These are phyloP conservation scores for Synanthedon vespiformis DNA, from an alignment of 2,888 invertebrate genomes.

Conservation along the genomic window DNA sequence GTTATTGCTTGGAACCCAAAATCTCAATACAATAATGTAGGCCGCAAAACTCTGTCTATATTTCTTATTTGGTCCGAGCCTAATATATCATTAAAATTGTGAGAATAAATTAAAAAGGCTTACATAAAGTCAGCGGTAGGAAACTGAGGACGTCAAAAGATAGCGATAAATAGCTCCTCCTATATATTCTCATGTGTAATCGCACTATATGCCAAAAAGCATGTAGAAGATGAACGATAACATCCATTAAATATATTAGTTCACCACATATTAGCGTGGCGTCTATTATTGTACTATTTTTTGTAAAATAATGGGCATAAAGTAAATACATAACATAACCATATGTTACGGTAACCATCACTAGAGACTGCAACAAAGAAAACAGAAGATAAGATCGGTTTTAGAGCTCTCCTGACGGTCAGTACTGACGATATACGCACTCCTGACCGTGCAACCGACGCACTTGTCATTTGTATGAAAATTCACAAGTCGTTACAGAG, in stretches of 20 bases:
- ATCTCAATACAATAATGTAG: too few species aligned
- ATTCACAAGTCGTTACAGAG: too few species aligned
- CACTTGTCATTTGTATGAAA: too few species aligned
- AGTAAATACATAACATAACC: constrained; percentile 34
- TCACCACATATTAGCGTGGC: constrained; percentile 23
- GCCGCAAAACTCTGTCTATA: too few species aligned
- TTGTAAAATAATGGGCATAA: constrained; percentile 28
- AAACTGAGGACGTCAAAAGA: constrained; percentile 33
- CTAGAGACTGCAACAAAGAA: background rate
- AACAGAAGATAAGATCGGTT: background rate
- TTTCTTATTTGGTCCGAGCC: too few species aligned
- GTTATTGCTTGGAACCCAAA: too few species aligned
- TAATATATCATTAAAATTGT: too few species aligned
- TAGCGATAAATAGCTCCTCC: constrained; percentile 25
- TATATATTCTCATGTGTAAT: constrained; percentile 33
- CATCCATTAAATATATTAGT: constrained; percentile 27
- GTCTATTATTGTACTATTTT: constrained; percentile 14
- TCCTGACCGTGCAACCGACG: too few species aligned
- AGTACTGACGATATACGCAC: too few species aligned
- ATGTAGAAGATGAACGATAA: constrained; percentile 34
- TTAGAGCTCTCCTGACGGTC: too few species aligned
- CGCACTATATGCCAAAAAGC: constrained; percentile 40
- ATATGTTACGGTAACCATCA: background rate
- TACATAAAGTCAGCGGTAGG: constrained; percentile 32
- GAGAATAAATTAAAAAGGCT: constrained; percentile 16